Evolutionary conservation across 2,113 vertebrate genomes (phyloP), one percentile per base, ranked within the genome.

Genomic region (Prietella phreatophila): DNA sequence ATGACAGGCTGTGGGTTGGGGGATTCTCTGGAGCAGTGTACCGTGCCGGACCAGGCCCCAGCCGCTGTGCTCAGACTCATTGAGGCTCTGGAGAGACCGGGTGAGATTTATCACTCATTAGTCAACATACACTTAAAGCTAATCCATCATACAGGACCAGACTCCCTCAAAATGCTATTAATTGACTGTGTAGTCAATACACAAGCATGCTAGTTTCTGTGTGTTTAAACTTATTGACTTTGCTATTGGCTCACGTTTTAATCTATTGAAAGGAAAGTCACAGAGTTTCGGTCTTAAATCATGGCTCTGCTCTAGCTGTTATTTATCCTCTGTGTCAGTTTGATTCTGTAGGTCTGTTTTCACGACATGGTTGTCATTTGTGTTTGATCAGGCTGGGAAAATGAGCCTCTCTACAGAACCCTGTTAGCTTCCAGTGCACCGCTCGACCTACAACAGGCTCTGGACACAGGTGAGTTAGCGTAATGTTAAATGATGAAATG

Each of bases 31-130:
- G 93, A 95, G 81, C 89, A 85, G n/a, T 91, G 92, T 27, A 36
- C 85, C 0, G 89, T 95, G 0, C 92, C 94, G 0, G 95, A 96
- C 89, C 93, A 94, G 89, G 93, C 93, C 0, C 92, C 94, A 27
- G 86, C 87, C 0, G 94, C 95, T 0, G 93, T 96, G 67, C 89
- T 91, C 91, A 94, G 93, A 88, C 93, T 96, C 91, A 92, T 93
- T 0, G 95, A 96, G 79, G 95, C 95, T 0, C 86, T 96, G 75
- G 95, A 96, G 91, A 95, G 94, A 89, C 92, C 93, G 79, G 95
- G 96, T 96, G 87, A 91, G 91, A 47, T 83, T 80, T 30, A 73
- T 56, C 86, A 61, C 50, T 87, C 78, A 83, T 88, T 69, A 61
- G 58, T 67, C 60, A 69, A 17, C 53, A 69, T 60, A 82, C 13